Conservation (phyloP, 1,140 invertebrate species). For the Drosophila funebris region DNA sequence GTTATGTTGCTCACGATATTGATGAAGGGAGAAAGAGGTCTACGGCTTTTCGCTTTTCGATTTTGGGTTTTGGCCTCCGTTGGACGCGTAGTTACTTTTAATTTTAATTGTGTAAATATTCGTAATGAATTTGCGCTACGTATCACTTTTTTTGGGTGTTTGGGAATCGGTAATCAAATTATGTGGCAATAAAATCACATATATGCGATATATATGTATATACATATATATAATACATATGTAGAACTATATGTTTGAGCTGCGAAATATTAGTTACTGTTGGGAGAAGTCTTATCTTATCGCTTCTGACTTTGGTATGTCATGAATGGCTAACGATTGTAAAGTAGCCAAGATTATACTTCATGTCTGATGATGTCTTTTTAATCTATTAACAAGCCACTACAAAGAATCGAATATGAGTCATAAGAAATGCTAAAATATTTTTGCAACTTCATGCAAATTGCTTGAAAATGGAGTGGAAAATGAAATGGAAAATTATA, state of each 20-base stretch:
- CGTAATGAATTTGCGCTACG: slow-evolving; percentile 60
- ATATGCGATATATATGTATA: background rate
- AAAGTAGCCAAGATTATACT: slow-evolving; percentile 37
- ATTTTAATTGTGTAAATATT: slow-evolving; percentile 76
- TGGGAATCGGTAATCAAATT: slow-evolving; percentile 17
- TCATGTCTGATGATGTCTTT: slow-evolving; percentile 36
- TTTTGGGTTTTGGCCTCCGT: background rate
- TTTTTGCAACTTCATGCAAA: background rate
- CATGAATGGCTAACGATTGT: slow-evolving; percentile 46
- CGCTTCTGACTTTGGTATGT: slow-evolving; percentile 3
- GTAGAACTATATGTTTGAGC: background rate
- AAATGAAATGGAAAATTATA: background rate
- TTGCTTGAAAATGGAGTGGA: background rate
- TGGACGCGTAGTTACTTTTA: slow-evolving; percentile 41
- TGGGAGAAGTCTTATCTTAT: slow-evolving; percentile 35
- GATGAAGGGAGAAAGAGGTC: slow-evolving; percentile 5
- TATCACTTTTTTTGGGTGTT: background rate
- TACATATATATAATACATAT: background rate
- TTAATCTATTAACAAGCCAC: slow-evolving; percentile 37
- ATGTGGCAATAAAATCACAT: background rate
- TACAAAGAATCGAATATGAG: slow-evolving; percentile 8
- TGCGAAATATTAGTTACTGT: slow-evolving; percentile 4
- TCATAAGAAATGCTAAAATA: slow-evolving; percentile 12
- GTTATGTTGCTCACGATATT: slow-evolving; percentile 36
- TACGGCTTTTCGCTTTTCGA: too few species aligned